Evolutionary conservation across 2,113 vertebrate genomes (phyloP).

Genomic region (Zosterops japonicus): DNA sequence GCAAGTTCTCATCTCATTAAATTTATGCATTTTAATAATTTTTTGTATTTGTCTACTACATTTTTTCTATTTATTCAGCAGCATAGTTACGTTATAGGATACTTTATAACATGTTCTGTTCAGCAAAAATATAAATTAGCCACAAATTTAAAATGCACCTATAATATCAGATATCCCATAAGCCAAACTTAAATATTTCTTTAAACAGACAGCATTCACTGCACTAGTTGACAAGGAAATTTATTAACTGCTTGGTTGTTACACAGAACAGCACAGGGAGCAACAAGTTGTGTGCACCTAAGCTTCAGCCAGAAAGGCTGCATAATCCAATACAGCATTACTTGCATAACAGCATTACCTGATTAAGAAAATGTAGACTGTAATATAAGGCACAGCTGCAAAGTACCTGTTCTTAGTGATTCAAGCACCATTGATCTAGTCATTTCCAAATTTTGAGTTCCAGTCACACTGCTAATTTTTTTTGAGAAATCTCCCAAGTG

Average conservation of each 20-base stretch:
- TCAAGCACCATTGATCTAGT: neutral
- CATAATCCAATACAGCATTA: neutral
- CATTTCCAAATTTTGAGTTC: neutral
- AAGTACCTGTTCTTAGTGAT: neutral
- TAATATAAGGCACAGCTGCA: neutral
- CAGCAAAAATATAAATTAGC: neutral
- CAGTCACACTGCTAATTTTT: rapidly evolving
- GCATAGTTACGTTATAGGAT: neutral
- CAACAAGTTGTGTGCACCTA: neutral
- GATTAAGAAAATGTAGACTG: neutral
- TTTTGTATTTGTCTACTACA: neutral
- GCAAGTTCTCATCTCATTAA: neutral
- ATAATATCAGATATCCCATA: neutral
- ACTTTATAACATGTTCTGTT: neutral
- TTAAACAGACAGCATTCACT: neutral
- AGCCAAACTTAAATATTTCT: neutral
- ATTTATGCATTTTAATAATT: neutral
- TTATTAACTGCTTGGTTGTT: neutral
- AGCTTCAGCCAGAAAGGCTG: neutral
- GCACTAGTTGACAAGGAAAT: neutral
- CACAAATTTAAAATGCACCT: neutral
- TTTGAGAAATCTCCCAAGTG: rapidly evolving
- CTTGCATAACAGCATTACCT: neutral
- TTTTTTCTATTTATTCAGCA: neutral
- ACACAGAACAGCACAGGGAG: neutral